Evolutionary conservation across 2,888 invertebrate genomes (phyloP).

Genomic region (Neocrepidodera transversa): DNA sequence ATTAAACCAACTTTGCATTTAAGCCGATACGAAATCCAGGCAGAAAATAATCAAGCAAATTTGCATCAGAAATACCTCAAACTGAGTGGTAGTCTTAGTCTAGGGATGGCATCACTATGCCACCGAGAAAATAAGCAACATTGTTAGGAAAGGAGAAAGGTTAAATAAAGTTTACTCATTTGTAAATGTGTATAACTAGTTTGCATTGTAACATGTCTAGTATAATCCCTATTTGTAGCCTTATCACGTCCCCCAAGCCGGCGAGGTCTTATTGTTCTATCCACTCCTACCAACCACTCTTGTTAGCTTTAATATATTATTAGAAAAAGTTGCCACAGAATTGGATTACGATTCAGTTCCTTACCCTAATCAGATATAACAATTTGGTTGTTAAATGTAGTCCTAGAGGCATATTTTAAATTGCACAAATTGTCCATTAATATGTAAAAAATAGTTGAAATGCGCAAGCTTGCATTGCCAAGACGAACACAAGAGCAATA

Average conservation of each 20-base stretch:
- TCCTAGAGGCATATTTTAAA: constrained; percentile 7
- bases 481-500: too few species aligned
- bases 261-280: constrained; percentile 39
- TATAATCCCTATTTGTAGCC: constrained; percentile 44
- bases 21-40: constrained; percentile 20
- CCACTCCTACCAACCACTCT: constrained; percentile 30
- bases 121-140: constrained; percentile 51
- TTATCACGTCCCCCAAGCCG: constrained; percentile 42
- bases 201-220: constrained; percentile 49
- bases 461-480: too few species aligned
- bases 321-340: constrained; percentile 36
- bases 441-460: too few species aligned
- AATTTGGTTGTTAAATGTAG: constrained; percentile 30
- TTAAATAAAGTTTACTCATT: constrained; percentile 58
- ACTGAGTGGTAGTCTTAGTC: constrained; percentile 49
- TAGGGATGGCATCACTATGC: constrained; percentile 41
- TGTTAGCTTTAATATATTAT: constrained; percentile 41
- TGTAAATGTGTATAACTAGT: constrained; percentile 53
- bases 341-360: constrained; percentile 34
- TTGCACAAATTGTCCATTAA: background rate
- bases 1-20: background rate
- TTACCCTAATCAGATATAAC: constrained; percentile 34
- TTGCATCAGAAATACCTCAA: constrained; percentile 58
- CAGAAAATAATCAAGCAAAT: constrained; percentile 45
- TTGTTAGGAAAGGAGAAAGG: constrained; percentile 49